Evolutionary conservation across 2,797 vertebrate species (phyloP), one percentile per base, ranked within the genome.

Genomic region (Octomys mimax): DNA sequence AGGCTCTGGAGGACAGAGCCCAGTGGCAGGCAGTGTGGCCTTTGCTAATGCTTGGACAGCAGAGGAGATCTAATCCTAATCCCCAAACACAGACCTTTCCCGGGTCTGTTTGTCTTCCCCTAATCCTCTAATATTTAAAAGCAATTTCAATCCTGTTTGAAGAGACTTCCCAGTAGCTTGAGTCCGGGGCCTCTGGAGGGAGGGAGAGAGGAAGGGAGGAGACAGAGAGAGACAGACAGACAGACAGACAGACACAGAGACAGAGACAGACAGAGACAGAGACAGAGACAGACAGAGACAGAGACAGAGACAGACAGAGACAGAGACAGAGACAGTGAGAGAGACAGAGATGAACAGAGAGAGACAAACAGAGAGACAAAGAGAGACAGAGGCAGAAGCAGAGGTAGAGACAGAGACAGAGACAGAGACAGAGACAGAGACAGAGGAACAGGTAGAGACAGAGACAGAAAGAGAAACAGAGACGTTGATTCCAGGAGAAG

Each of bases 121-220:
- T 97, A 98, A 98, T 98, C 97, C 98, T 97, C 97, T 97, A 98
- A 98, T 97, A 97, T 97, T 98, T 98, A 97, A 98, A 77, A 98
- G 96, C 96, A 97, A 96, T 98, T 96, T 96, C 93, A 92, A 94
- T 93, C 96, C 92, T 98, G 89, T 97, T 98, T 98, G 97, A 98
- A 98, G 96, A 98, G 96, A 89, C 96, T 96, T 96, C 79, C 57
- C 89, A 95, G 93, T 71, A 96, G 92, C 96, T 97, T 92, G 93
- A 97, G 64, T 95, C 90, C 89, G 79, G 77, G 83, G 94, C 94
- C 97, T 91, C 96, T 87, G 39, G 96, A 82, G 95, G 82, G 10
- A 68, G 73, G 54, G 36, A 42, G 18, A 1, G 2, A 11, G 12
- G 28, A 14, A 66, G 42, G 24, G 22, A 42, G 11, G 49, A 21